A percentile compares a stretch with the other conserved stretches of the same genome.
Conservation (phyloP, 2,113 vertebrate genomes). For the Hucho hucho region DNA sequence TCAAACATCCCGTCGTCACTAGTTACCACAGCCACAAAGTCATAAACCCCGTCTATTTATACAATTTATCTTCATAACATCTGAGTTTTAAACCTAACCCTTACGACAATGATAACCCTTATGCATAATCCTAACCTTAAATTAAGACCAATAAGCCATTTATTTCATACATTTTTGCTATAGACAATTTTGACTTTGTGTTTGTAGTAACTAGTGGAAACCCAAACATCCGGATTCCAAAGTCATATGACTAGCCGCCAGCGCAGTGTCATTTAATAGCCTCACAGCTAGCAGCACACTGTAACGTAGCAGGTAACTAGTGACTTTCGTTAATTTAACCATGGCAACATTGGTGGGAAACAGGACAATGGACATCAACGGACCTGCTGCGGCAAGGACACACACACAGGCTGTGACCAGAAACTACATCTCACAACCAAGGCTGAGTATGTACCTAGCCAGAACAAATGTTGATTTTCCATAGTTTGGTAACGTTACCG, state of each 20-base stretch:
- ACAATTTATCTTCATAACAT: too few relatives aligned
- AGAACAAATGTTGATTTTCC: background rate
- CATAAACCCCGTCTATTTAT: too few relatives aligned
- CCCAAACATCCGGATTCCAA: slow-evolving; percentile 47
- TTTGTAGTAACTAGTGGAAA: too few relatives aligned
- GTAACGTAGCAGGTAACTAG: background rate
- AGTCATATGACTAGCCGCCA: slow-evolving; percentile 64
- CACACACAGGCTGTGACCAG: slow-evolving; percentile 78
- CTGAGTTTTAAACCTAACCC: too few relatives aligned
- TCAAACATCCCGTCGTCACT: slow-evolving; percentile 40
- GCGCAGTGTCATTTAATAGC: slow-evolving; percentile 34
- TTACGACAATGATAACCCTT: too few relatives aligned
- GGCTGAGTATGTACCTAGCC: slow-evolving; percentile 72
- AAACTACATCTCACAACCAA: slow-evolving; percentile 81
- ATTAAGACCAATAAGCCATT: too few relatives aligned
- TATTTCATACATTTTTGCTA: too few relatives aligned
- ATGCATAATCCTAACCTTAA: too few relatives aligned
- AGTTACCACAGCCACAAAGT: too few relatives aligned
- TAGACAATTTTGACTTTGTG: too few relatives aligned
- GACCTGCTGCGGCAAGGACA: slow-evolving; percentile 70
- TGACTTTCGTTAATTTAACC: slow-evolving; percentile 13
- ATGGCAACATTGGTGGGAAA: slow-evolving; percentile 76
- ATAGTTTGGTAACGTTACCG: background rate
- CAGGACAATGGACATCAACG: slow-evolving; percentile 71
- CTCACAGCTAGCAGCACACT: slow-evolving; percentile 14